Base-by-base conservation (phyloP, 2,888 invertebrate genomes). In the Stenchaetothrips biformis region DNA sequence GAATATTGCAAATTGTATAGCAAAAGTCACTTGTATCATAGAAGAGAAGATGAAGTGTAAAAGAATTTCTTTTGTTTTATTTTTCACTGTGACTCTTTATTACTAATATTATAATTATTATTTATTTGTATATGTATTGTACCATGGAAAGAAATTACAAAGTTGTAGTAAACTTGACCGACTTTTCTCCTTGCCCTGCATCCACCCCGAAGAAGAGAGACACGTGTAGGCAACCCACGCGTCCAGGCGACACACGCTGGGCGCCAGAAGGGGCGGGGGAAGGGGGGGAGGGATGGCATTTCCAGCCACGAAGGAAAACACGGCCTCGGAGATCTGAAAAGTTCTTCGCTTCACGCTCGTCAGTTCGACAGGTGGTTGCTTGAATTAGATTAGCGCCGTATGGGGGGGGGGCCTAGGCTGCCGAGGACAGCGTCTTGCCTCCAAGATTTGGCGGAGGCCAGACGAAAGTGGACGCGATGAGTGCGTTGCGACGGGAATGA, bases 51-150 rank as follows among this genome's bases (percentile, higher is more conserved):
- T 74, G 25, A 74, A 74, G 67, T 74, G 67, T 74, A 74, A 74
- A 74, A 74, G 25, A 74, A 9, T 74, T 21, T 74, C 25, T 59
- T 74, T 74, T 74, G 21, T 21, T 74, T 74, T 74, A 74, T 74
- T 74, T 74, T 74, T 74, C 67, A 74, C 67, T 74, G 67, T 74
- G 67, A 74, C 67, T 74, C 67, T 74, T 74, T 74, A 74, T 74
- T 74, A 74, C 67, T 74, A 25, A 74, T 25, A 74, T 74, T 74
- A 74, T 74, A 25, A 74, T 74, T 74, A 74, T 74, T 74, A 74
- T 74, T 74, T 74, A 74, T 74, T 74, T 74, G 67, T 74, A 74
- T 74, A 74, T 74, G 67, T 74, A 74, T 74, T 74, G 67, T 74
- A 74, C 67, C 67, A 74, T 74, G 67, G 67, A 74, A 74, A 74